Base-by-base conservation (phyloP, 2,888 invertebrate genomes). In the Andrena bicolor region DNA sequence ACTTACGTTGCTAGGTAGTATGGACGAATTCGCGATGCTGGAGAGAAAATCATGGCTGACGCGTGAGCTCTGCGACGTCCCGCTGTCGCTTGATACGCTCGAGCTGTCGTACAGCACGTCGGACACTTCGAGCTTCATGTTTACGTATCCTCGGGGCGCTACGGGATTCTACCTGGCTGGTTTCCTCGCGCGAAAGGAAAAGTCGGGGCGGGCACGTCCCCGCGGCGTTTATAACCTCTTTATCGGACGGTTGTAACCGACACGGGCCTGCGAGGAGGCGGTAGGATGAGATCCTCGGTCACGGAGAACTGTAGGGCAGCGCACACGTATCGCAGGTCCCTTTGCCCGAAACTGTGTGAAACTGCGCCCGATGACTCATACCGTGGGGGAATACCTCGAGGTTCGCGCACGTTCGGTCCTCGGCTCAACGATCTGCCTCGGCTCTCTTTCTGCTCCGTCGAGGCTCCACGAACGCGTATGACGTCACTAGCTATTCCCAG, bases 91-190 rank as follows among this genome's bases (percentile, higher is more conserved):
- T 84, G 96, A 95, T 87, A 94, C 95, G 93, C 95, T 95, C 78
- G 95, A 95, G 91, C 95, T 95, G 93, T 95, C 95, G 86, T 95
- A 95, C 87, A 95, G 94, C 88, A 94, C 95, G 92, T 96, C 96
- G 94, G 95, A 95, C 79, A 95, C 94, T 91, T 96, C 96, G 87
- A 95, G 94, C 95, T 95, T 96, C 96, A 96, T 96, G 92, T 84
- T 90, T 84, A 77, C 71, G 68, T 72, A 51, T 60, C 56, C 23
- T 68, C 26, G 56, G 56, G 51, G 41, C 58, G 51, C 53, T 58
- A 68, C 13, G 65, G 41, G 51, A n/a, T 53, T 49, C 2, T 61
- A 20, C 53, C 64, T 63, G 53, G 60, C 41, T 51, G 48, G 48
- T 28, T 48, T 32, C 49, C 48, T 75, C 32, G 66, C 49, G 76